Base-by-base conservation (phyloP, 2,888 invertebrate species). In the Linyphia triangularis region DNA sequence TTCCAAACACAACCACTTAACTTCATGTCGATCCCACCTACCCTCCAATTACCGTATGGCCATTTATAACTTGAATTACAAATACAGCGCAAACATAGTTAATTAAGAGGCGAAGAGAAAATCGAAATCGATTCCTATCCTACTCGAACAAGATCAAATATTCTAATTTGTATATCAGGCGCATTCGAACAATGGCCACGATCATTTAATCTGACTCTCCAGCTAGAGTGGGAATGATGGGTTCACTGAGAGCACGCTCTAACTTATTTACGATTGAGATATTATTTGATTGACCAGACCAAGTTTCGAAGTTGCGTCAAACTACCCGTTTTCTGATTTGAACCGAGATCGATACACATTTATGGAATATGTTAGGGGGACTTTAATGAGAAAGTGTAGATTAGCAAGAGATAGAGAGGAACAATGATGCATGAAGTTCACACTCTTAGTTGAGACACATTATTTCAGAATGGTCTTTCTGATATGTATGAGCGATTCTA, bases 251-350 rank as follows among this genome's bases (percentile, higher is more conserved):
- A 37, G 43, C 65, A 19, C 40, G 43, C 65, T 33, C 81, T 59
- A 69, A 67, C 67, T 67, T 59, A 81, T 81, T 81, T 81, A 81
- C 81, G 81, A 81, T 69, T 81, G 69, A 69, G 69, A 69, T 81
- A 81, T 69, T 81, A 69, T 81, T 81, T 81, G 81, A 81, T 81
- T 81, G 81, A 81, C 69, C 77, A 77, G 59, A 61, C 59, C 78
- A 65, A 78, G 78, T 78, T 77, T 78, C 73, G 51, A 78, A 65
- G 78, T 65, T 77, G 43, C 26, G 40, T n/a, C 77, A 37, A 77
- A 77, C 77, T 78, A 43, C 43, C 63, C 63, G 13, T 28, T 63
- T 65, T 43, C 65, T 43, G 78, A 81, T 65, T 69, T 69, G 16
- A 43, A 69, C 69, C 24, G 6, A 33, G 57, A 69, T 81, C 57